Conservation (phyloP, 2,888 invertebrate species). For the Uloborus plumipes region DNA sequence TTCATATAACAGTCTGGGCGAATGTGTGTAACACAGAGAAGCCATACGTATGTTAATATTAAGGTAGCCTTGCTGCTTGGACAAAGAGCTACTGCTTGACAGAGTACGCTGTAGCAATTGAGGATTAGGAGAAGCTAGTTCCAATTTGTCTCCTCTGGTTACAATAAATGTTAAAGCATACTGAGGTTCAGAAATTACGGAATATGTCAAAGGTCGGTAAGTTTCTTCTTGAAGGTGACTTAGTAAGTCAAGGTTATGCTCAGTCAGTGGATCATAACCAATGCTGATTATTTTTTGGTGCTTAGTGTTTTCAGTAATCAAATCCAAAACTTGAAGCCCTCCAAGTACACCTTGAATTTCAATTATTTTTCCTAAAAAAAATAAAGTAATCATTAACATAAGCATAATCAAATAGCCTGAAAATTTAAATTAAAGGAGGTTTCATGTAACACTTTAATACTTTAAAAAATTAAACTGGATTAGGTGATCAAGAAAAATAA, state of each 20-base stretch:
- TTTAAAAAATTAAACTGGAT: no score
- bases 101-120: not conserved
- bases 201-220: constrained; percentile 70
- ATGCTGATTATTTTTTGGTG: constrained; percentile 89
- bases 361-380: constrained; percentile 74
- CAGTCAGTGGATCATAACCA: constrained; percentile 79
- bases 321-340: constrained; percentile 87
- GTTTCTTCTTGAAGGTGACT: constrained; percentile 70
- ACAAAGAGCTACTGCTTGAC: not conserved
- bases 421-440: no score
- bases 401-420: no score
- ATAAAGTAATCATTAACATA: no score
- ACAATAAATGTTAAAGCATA: constrained; percentile 75
- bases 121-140: not conserved
- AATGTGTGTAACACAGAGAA: constrained; percentile 94
- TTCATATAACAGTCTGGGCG: constrained; percentile 86
- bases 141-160: constrained; percentile 55
- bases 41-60: constrained; percentile 80
- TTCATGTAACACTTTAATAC: no score
- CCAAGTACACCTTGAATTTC: constrained; percentile 89
- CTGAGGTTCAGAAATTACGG: constrained; percentile 69
- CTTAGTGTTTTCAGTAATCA: constrained; percentile 79
- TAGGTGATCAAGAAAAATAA: no score
- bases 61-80: constrained; percentile 61
- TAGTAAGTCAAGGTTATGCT: constrained; percentile 70